Conservation (phyloP, 2,797 vertebrate genomes). For the Lindbergichthys nudifrons region DNA sequence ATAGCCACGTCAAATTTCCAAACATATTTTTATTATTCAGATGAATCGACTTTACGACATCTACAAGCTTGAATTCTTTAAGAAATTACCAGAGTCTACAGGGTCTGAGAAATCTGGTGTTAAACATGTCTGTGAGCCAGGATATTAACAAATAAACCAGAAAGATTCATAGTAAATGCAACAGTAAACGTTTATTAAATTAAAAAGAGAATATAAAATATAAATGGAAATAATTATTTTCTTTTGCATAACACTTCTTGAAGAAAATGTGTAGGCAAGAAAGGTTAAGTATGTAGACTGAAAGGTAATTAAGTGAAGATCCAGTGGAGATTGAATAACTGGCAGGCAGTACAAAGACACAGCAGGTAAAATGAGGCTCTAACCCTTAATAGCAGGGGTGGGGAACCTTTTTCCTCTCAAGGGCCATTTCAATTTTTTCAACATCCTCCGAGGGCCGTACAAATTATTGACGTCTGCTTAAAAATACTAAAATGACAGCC, state of each 20-base stretch:
- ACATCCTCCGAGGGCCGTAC: no score
- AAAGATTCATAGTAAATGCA: background rate
- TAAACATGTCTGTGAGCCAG: background rate
- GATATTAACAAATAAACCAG: constrained; percentile 17
- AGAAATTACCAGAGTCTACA: background rate
- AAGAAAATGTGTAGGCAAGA: constrained; percentile 33
- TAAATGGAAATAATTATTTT: no score
- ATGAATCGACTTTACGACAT: background rate
- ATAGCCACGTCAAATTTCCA: background rate
- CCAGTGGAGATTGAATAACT: constrained; percentile 43
- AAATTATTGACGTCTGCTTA: no score
- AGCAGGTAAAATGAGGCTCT: constrained; percentile 34
- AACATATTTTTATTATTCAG: background rate
- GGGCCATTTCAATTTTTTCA: no score
- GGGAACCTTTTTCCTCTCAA: no score
- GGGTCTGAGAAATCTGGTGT: background rate
- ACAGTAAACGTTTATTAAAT: constrained; percentile 14
- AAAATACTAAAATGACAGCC: no score
- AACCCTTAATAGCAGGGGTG: constrained; percentile 11
- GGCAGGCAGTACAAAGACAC: constrained; percentile 37
- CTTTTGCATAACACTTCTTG: constrained; percentile 25
- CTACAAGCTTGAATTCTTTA: background rate
- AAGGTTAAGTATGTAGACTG: constrained; percentile 69
- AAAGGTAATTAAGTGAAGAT: constrained; percentile 71
- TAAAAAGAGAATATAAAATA: constrained; percentile 1